phyloP scores from a whole-genome alignment of 2,888 invertebrate species.

The Microplitis manilae region DNA sequence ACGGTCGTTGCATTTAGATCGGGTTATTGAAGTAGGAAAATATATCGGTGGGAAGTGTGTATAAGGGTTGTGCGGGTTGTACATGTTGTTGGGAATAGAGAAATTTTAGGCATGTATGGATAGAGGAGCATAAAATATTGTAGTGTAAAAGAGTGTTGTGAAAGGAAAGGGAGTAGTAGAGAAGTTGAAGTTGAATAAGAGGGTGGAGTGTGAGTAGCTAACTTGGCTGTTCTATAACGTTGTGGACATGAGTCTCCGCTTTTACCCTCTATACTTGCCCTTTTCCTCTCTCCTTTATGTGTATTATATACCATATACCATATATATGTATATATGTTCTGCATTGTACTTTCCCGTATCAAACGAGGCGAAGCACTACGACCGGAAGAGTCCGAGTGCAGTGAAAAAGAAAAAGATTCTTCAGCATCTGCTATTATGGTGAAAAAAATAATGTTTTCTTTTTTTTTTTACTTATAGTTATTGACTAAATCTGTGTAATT shows the following conservation, averaged over 20 bases:
- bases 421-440: slow-evolving; percentile 26
- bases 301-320: slow-evolving; percentile 22
- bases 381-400: slow-evolving; percentile 49
- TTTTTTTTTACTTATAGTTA: neutral
- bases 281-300: slow-evolving; percentile 27
- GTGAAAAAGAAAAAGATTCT: slow-evolving; percentile 44
- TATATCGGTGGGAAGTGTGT: neutral
- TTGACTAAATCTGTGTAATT: neutral
- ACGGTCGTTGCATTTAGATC: neutral
- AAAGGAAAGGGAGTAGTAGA: neutral
- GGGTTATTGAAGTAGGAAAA: neutral
- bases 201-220: neutral
- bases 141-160: neutral
- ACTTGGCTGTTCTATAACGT: neutral
- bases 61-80: neutral
- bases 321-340: slow-evolving; percentile 28
- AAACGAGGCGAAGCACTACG: slow-evolving; percentile 47
- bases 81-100: neutral
- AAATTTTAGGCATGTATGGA: neutral
- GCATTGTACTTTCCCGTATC: slow-evolving; percentile 47
- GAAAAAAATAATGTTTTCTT: neutral
- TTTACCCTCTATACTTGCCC: slow-evolving; percentile 18
- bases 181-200: neutral
- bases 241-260: slow-evolving; percentile 1
- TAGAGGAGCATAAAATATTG: neutral